Percentiles rank a stretch among this genome's conserved stretches.
phyloP scores from a whole-genome alignment of 2,888 invertebrate species.

The Dolomedes plantarius region DNA sequence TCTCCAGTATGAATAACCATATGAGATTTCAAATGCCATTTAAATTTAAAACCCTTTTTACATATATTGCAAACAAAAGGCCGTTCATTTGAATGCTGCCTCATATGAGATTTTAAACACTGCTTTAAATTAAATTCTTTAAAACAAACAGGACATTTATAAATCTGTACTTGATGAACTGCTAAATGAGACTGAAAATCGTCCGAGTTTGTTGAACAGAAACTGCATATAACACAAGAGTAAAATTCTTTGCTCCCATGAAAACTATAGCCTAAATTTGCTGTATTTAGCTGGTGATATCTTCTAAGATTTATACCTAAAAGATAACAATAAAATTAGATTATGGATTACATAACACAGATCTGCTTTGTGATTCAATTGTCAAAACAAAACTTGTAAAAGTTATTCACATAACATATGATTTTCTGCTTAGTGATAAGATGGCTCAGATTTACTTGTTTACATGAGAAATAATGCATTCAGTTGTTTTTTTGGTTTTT shows the following conservation, averaged over 20 bases:
- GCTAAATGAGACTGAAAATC: neutral
- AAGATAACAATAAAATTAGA: too few species aligned
- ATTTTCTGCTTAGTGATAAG: too few species aligned
- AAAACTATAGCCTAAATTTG: neutral
- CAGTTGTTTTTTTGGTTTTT: too few species aligned
- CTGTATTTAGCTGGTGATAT: too few species aligned
- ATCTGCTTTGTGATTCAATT: too few species aligned
- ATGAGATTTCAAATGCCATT: slow-evolving; percentile 2
- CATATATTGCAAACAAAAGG: slow-evolving; percentile 4
- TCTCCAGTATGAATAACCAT: slow-evolving; percentile 16
- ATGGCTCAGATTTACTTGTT: too few species aligned
- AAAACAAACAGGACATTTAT: neutral
- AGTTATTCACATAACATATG: too few species aligned
- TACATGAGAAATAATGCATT: too few species aligned
- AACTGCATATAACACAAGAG: neutral
- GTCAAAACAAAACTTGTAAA: too few species aligned
- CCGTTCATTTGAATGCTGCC: neutral
- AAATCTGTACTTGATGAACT: neutral
- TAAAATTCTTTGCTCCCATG: neutral
- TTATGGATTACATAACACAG: too few species aligned
- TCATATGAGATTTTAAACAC: neutral
- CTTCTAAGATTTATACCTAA: too few species aligned
- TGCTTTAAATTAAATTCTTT: neutral
- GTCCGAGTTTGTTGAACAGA: neutral
- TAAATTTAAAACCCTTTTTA: neutral